These are phyloP conservation scores for Xylophagus ater DNA, from an alignment of 2,888 invertebrate genomes.

Conservation along the genomic window DNA sequence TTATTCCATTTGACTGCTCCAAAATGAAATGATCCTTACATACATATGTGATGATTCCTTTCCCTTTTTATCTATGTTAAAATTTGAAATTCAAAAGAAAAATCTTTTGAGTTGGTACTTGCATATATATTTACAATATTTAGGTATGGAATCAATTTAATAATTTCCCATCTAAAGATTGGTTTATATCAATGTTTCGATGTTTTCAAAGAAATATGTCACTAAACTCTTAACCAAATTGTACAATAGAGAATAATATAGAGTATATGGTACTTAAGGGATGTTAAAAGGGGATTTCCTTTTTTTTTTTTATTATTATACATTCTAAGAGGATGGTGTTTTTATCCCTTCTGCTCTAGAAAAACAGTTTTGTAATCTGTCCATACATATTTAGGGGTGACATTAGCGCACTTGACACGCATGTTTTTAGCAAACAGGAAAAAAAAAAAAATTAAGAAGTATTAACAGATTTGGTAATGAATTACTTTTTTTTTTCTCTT, in stretches of 20 bases:
- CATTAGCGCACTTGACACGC: constrained; percentile 15
- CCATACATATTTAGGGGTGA: constrained; percentile 14
- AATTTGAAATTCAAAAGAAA: background rate
- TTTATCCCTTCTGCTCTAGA: no score
- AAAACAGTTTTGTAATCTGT: constrained; percentile 13
- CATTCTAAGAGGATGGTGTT: no score
- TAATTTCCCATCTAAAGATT: constrained; percentile 12
- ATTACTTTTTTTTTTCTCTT: constrained; percentile 9
- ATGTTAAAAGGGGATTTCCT: no score
- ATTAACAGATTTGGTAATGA: constrained; percentile 8
- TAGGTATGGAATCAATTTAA: constrained; percentile 14
- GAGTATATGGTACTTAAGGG: no score
- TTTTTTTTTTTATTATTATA: no score
- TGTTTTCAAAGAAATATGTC: constrained; percentile 7
- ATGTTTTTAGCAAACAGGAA: constrained; percentile 10
- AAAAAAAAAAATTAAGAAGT: no score
- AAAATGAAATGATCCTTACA: constrained; percentile 10
- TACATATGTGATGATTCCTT: background rate
- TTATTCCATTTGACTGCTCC: constrained; percentile 14
- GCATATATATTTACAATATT: background rate
- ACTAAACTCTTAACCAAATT: no score
- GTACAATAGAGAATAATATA: no score
- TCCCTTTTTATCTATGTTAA: no score
- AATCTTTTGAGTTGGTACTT: constrained; percentile 5
- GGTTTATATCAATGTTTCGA: constrained; percentile 13